These are phyloP conservation scores for Excalfactoria chinensis DNA, from an alignment of 2,113 vertebrate species.

Conservation along the genomic window DNA sequence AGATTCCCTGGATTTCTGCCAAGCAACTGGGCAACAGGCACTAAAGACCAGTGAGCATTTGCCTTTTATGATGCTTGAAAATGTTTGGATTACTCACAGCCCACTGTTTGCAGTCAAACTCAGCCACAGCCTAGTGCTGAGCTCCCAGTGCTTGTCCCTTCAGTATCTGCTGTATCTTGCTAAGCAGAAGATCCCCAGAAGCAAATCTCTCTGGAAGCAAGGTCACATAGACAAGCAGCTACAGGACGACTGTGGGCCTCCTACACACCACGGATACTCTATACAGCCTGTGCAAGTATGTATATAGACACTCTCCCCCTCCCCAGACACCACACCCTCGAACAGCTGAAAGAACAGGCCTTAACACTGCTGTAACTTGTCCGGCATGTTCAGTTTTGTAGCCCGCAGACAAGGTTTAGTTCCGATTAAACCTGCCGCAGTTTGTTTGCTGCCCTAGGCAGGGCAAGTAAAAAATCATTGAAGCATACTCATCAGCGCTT, in stretches of 20 bases:
- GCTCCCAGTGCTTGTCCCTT: background rate
- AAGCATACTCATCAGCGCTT: slow-evolving; percentile 27
- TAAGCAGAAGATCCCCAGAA: slow-evolving; percentile 35
- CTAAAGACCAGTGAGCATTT: background rate
- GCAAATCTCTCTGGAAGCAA: background rate
- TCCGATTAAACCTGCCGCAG: slow-evolving; percentile 13
- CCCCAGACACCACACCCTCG: slow-evolving; percentile 16
- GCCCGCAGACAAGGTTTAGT: slow-evolving; percentile 19
- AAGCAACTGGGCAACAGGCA: background rate
- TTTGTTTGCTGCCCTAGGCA: slow-evolving; percentile 46
- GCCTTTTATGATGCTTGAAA: slow-evolving; percentile 45
- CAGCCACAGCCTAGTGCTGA: slow-evolving; percentile 28
- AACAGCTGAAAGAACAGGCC: slow-evolving; percentile 70
- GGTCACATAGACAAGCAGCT: background rate
- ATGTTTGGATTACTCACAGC: slow-evolving; percentile 24
- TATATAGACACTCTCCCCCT: background rate
- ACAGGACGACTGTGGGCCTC: slow-evolving; percentile 45
- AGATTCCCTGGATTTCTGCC: slow-evolving; percentile 12
- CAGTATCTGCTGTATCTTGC: background rate
- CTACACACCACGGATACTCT: slow-evolving; percentile 6
- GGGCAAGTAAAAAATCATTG: slow-evolving; percentile 28
- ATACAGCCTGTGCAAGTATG: background rate
- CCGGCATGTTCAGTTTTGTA: slow-evolving; percentile 43
- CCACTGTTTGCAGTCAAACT: slow-evolving; percentile 28
- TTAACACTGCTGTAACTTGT: slow-evolving; percentile 42